phyloP scores from a whole-genome alignment of 2,797 vertebrate species.

The Sciurus vulgaris region DNA sequence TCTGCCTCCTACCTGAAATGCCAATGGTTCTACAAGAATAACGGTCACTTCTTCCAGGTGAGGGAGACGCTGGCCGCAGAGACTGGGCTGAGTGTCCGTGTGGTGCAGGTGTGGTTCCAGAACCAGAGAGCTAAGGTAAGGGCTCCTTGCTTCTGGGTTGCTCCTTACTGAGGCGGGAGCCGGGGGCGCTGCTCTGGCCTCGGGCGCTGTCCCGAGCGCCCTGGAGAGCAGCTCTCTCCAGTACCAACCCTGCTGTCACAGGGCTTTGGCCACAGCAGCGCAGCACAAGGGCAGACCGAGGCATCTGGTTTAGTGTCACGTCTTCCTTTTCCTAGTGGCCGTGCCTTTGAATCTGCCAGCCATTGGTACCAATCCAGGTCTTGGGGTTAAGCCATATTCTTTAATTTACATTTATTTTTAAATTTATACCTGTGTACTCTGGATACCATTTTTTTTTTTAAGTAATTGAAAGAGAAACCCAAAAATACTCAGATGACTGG shows the following conservation, averaged over 20 bases:
- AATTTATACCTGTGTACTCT: background rate
- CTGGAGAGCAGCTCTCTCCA: background rate
- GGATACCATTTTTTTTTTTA: background rate
- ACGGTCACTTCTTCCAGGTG: slow-evolving; percentile 89
- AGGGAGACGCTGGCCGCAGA: slow-evolving; percentile 98
- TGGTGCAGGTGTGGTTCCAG: slow-evolving; percentile 99
- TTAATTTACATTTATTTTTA: background rate
- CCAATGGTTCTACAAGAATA: background rate
- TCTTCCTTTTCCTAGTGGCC: background rate
- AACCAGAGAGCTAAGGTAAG: slow-evolving; percentile 99
- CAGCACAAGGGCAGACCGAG: background rate
- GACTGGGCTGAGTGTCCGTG: slow-evolving; percentile 97
- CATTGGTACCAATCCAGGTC: background rate
- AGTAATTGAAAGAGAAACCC: background rate
- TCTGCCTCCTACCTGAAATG: background rate
- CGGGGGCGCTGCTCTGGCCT: too few species aligned
- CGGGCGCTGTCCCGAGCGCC: too few species aligned
- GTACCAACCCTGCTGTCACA: background rate
- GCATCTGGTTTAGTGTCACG: background rate
- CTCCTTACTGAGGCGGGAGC: background rate
- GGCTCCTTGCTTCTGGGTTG: rapidly evolving
- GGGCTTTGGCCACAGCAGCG: background rate
- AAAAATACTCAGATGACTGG: background rate
- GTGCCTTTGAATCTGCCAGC: background rate
- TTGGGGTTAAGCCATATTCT: background rate